Evolutionary conservation across 1,140 invertebrate species (phyloP), one percentile per base, ranked within the genome.

Genomic region (Pantala flavescens): DNA sequence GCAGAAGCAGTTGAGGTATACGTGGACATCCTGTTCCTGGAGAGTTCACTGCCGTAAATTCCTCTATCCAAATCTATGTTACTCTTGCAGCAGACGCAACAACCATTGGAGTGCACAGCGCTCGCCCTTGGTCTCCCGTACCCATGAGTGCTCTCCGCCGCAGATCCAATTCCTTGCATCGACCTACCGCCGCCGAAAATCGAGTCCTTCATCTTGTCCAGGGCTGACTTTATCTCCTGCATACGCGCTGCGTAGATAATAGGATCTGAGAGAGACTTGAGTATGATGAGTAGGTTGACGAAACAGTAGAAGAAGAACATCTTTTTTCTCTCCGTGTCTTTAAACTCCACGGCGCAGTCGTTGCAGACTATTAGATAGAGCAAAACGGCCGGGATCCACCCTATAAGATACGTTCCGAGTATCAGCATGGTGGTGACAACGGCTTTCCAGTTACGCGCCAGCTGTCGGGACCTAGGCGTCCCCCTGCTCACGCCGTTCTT

Each of bases 231-330:
- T 70, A 90, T 88, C 75, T 90, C 88, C 36, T 84, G 83, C 84
- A 91, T 90, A 71, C 90, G 80, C 1, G 88, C 85, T 3, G 89
- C 88, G 78, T 91, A 91, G 55, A 91, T 90, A 70, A 91, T 87
- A 0, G 90, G 89, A 81, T 91, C 89, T 28, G 86, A 83, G 11
- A 89, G 78, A 23, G 88, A 87, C 78, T 91, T 91, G 19, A 89
- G 78, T 12, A 90, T 85, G 19, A 90, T 80, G 9, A 91, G 81
- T 9, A 81, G 80, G 78, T 88, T 86, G 43, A 80, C 76, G 0
- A 76, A 71, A n/a, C 74, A 77, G 73, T 79, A 77, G 21, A 81
- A 77, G 24, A 82, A 76, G 72, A 77, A 80, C 74, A 75, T 72
- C 23, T 16, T 24, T 72, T 19, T n/a, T 42, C 19, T n/a, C 28